Evolutionary conservation across 2,113 vertebrate species (phyloP), one percentile per base, ranked within the genome.

Genomic region (Halcyon malimbica): DNA sequence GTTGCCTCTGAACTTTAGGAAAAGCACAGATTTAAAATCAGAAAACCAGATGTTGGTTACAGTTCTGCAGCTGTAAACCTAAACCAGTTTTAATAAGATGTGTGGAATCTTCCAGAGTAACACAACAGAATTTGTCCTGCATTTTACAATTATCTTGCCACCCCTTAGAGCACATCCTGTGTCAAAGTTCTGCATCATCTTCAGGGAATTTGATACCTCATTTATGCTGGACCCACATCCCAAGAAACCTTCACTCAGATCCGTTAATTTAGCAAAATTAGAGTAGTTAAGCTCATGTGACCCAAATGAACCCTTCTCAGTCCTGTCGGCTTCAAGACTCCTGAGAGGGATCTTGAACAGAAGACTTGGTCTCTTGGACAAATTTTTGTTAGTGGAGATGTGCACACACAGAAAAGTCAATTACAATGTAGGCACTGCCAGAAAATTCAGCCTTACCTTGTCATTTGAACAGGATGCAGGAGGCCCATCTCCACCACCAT

Each of bases 401-500:
- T 31, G 67, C 37, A 65, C 3, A 37, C 12, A 15, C 37, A 37
- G 17, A 51, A 3, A 65, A 86, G 26, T 73, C 54, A 57, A 33
- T 75, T 7, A 46, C 87, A 76, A 11, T 14, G 8, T 46, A 37
- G 46, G 13, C 3, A 1, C 10, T 79, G 18, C 51, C 73, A 48
- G 42, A 83, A 60, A 91, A 76, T 46, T 83, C 41, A 89, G 65
- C 42, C 20, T 77, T 75, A 9, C 9, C 14, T 81, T 81, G n/a
- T 56, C 29, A 20, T 16, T 37, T 71, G 77, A 67, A 24, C 23
- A 29, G 68, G 26, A 8, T 16, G n/a, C 50, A 23, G 59, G 9
- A n/a, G 42, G 41, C 12, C 19, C 21, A 4, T 62, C 37, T 69
- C n/a, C 74, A 31, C 41, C 23, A 5, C 6, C 8, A 0, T 37